These are phyloP conservation scores for Pseudanteris insignis DNA, from an alignment of 2,888 invertebrate genomes.

Conservation along the genomic window DNA sequence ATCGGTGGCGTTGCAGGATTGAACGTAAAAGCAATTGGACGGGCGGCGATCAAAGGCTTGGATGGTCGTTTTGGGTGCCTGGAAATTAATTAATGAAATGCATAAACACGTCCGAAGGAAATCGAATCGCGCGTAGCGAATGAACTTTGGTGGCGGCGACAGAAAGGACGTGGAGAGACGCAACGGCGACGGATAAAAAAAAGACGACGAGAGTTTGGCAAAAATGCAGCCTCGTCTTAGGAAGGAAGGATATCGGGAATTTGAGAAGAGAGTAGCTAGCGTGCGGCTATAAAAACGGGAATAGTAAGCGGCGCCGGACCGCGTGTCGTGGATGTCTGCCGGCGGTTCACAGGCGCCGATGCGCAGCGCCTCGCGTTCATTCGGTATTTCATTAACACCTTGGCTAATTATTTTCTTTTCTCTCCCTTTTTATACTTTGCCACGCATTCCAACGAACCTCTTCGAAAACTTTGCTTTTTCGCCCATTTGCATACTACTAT, in stretches of 20 bases:
- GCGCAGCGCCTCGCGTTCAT: constrained; percentile 63
- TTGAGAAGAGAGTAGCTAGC: constrained; percentile 47
- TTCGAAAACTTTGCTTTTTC: constrained; percentile 24
- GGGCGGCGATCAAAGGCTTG: constrained; percentile 28
- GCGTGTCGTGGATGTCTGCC: constrained; percentile 64
- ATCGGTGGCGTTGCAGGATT: no score
- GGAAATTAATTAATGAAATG: constrained; percentile 45
- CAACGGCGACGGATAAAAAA: constrained; percentile 15
- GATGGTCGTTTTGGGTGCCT: not conserved
- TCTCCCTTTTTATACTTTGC: not conserved
- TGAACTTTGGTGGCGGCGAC: constrained; percentile 30
- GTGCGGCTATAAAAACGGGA: constrained; percentile 47
- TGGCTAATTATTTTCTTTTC: constrained; percentile 64
- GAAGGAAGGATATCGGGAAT: constrained; percentile 44
- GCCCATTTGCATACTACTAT: constrained; percentile 37
- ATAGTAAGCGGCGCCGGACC: constrained; percentile 62
- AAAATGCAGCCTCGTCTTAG: constrained; percentile 33
- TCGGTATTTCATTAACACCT: constrained; percentile 67
- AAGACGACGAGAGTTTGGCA: constrained; percentile 11
- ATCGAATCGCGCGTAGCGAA: constrained; percentile 39
- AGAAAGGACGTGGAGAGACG: constrained; percentile 3
- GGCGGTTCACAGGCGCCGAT: constrained; percentile 66
- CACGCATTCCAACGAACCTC: constrained; percentile 22
- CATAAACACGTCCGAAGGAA: constrained; percentile 42
- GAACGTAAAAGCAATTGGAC: no score